Percentiles rank a stretch among this genome's conserved stretches.
phyloP scores from a whole-genome alignment of 2,797 vertebrate species.

The Chloroceryle inda region DNA sequence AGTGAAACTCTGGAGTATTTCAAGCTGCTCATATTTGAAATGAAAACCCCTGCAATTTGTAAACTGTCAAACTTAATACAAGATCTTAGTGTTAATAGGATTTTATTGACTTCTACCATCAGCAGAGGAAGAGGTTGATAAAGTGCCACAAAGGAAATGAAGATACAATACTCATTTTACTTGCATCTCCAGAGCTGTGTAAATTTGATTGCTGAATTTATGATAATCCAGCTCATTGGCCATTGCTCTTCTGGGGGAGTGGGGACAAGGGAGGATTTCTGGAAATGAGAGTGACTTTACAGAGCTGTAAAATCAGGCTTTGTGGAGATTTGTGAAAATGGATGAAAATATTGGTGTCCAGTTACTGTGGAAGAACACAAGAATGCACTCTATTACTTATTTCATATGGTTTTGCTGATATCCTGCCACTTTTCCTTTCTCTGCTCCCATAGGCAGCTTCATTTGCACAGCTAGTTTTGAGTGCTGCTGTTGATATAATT shows the following conservation, averaged over 20 bases:
- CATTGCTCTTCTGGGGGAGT: neutral
- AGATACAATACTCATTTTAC: conserved; percentile 46
- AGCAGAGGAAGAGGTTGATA: conserved; percentile 59
- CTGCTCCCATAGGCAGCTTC: neutral
- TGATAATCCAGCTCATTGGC: conserved; percentile 35
- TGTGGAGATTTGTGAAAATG: neutral
- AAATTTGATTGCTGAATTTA: conserved; percentile 47
- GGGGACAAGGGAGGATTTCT: conserved; percentile 1
- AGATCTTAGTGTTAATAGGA: conserved; percentile 67
- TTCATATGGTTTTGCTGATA: neutral
- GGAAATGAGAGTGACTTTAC: neutral
- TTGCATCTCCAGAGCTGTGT: conserved; percentile 36
- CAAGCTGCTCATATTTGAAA: conserved; percentile 52
- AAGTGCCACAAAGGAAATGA: conserved; percentile 61
- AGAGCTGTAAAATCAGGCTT: neutral
- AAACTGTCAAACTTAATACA: conserved; percentile 68
- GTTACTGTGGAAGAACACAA: neutral
- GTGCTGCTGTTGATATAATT: neutral
- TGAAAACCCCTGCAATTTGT: conserved; percentile 64
- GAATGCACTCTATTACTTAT: neutral
- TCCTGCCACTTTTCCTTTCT: neutral
- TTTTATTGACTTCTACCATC: conserved; percentile 66
- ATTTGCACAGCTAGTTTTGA: neutral
- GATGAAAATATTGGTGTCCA: neutral
- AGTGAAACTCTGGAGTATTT: neutral